Conservation (phyloP, 1,140 invertebrate genomes). For the Drosophila azteca region DNA sequence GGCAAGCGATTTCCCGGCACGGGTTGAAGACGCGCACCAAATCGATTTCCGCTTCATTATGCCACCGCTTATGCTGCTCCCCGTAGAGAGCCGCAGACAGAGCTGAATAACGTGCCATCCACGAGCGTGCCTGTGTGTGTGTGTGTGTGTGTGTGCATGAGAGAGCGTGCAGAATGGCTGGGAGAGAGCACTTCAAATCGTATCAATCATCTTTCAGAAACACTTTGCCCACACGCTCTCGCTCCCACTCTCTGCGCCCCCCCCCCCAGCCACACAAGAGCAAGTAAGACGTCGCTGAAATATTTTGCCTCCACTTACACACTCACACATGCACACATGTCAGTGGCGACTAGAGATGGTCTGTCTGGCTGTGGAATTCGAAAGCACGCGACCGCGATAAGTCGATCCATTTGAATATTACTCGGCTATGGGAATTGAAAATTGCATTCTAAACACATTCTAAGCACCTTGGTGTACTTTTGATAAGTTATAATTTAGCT, state of each 20-base stretch:
- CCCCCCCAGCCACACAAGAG: background rate
- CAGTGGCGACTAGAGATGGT: constrained; percentile 28
- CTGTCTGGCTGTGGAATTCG: background rate
- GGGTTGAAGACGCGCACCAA: constrained; percentile 65
- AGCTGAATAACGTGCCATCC: background rate
- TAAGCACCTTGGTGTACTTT: no score
- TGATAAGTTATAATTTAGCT: no score
- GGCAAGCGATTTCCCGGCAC: constrained; percentile 72
- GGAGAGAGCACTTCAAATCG: constrained; percentile 39
- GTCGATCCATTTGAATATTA: no score
- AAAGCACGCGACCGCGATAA: no score
- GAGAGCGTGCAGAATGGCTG: constrained; percentile 2
- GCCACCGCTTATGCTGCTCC: constrained; percentile 44
- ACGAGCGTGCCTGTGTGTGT: no score
- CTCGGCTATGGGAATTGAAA: no score
- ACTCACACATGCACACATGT: constrained; percentile 38
- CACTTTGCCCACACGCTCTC: constrained; percentile 44
- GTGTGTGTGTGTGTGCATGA: no score
- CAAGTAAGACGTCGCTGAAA: background rate
- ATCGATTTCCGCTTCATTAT: constrained; percentile 82
- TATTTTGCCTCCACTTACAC: no score
- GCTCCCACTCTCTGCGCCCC: background rate
- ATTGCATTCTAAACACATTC: no score
- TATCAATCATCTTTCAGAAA: constrained; percentile 77
- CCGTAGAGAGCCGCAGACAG: constrained; percentile 2